Percentiles rank a stretch among this genome's conserved stretches.
Evolutionary conservation across 1,140 invertebrate species (phyloP).

Genomic region (Drosophila aff.): DNA sequence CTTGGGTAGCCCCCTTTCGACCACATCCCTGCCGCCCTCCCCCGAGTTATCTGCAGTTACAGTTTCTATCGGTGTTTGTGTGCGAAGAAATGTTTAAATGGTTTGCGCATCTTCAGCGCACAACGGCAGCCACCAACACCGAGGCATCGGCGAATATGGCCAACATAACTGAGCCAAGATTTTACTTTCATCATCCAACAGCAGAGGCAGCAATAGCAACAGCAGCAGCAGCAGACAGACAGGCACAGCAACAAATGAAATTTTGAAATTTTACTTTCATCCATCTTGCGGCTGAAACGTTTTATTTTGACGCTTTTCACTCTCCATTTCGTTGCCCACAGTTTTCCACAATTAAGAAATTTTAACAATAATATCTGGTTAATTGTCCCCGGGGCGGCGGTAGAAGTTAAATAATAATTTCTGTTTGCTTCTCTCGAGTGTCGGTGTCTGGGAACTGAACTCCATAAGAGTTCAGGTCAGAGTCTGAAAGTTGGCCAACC

Average conservation of each 20-base stretch:
- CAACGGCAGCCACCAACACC: slow-evolving; percentile 20
- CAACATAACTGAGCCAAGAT: slow-evolving; percentile 65
- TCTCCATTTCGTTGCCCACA: slow-evolving; percentile 43
- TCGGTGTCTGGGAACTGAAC: slow-evolving; percentile 34
- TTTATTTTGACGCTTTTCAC: slow-evolving; percentile 57
- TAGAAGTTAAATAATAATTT: slow-evolving; percentile 42
- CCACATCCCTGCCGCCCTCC: not conserved
- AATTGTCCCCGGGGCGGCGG: slow-evolving; percentile 28
- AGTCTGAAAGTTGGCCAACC: slow-evolving; percentile 53
- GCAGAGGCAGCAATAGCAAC: slow-evolving; percentile 26
- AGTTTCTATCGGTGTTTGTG: slow-evolving; percentile 39
- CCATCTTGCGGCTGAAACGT: slow-evolving; percentile 43
- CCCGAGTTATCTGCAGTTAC: slow-evolving; percentile 34
- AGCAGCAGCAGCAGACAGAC: slow-evolving; percentile 38
- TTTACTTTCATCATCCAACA: slow-evolving; percentile 76
- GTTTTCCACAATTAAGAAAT: slow-evolving; percentile 54
- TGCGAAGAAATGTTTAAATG: slow-evolving; percentile 34
- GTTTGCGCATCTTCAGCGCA: slow-evolving; percentile 50
- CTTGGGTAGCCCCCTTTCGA: not conserved
- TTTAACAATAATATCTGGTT: slow-evolving; percentile 37
- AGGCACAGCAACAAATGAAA: slow-evolving; percentile 45
- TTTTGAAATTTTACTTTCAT: slow-evolving; percentile 80
- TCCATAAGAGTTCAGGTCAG: slow-evolving; percentile 45
- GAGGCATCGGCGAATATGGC: slow-evolving; percentile 32
- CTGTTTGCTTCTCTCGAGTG: slow-evolving; percentile 17